Conservation (phyloP, 2,113 vertebrate species). For the Dromaius novaehollandiae region DNA sequence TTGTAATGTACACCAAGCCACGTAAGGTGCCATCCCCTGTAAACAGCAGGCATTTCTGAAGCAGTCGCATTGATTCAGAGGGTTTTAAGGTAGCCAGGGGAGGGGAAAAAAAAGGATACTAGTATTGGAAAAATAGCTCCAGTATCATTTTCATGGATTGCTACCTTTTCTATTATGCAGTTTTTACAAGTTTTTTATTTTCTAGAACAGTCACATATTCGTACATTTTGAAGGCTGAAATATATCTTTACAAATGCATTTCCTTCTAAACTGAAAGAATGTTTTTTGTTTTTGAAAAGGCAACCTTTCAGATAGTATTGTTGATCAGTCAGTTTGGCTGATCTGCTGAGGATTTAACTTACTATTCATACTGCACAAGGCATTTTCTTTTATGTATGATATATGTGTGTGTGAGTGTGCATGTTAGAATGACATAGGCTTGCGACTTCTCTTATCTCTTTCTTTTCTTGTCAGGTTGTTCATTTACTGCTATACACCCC, state of each 20-base stretch:
- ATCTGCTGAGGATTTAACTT: background rate
- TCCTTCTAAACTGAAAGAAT: background rate
- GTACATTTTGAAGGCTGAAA: background rate
- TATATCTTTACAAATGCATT: background rate
- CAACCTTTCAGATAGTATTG: background rate
- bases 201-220: background rate
- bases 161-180: background rate
- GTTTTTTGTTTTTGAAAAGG: background rate
- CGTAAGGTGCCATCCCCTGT: background rate
- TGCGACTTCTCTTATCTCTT: background rate
- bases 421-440: background rate
- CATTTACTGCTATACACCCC: background rate
- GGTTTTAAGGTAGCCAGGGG: background rate
- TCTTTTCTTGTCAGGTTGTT: background rate
- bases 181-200: background rate
- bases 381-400: background rate
- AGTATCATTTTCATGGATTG: background rate
- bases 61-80: background rate
- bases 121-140: background rate
- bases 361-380: background rate
- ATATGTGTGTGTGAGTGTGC: background rate
- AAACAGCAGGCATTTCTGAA: background rate
- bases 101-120: background rate
- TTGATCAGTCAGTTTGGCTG: background rate
- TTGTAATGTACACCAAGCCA: background rate